Conservation (phyloP, 1,140 invertebrate genomes). For the Neuroterus valhalla region DNA sequence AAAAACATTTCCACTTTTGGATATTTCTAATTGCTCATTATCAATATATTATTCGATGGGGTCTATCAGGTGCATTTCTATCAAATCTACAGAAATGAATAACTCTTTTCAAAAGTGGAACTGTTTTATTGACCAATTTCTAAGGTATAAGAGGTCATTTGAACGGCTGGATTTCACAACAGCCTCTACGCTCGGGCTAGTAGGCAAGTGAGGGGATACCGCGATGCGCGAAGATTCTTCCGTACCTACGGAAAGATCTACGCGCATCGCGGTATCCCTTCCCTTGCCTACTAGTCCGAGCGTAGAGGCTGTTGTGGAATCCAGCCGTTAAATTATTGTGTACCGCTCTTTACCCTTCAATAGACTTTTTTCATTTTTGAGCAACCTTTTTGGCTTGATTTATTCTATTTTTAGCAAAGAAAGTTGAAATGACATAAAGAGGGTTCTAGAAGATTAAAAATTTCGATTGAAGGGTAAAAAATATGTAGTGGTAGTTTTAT, state of each 20-base stretch:
- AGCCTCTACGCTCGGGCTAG: too few species aligned
- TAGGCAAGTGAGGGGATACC: too few species aligned
- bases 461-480: neutral
- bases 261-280: too few species aligned
- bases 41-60: neutral
- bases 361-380: neutral
- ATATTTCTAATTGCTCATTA: too few species aligned
- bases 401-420: neutral
- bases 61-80: neutral
- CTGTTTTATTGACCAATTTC: neutral
- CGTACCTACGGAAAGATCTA: too few species aligned
- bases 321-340: too few species aligned
- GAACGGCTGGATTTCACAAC: too few species aligned
- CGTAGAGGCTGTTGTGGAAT: too few species aligned
- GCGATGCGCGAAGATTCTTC: too few species aligned
- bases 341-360: neutral
- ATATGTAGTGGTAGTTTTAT: conserved; percentile 25
- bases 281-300: too few species aligned
- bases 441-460: neutral
- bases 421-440: neutral
- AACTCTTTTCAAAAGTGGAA: neutral
- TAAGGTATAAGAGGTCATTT: neutral
- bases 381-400: neutral
- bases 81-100: neutral
- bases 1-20: neutral